These are phyloP conservation scores for Mimas tiliae DNA, from an alignment of 2,888 invertebrate species.

Conservation along the genomic window DNA sequence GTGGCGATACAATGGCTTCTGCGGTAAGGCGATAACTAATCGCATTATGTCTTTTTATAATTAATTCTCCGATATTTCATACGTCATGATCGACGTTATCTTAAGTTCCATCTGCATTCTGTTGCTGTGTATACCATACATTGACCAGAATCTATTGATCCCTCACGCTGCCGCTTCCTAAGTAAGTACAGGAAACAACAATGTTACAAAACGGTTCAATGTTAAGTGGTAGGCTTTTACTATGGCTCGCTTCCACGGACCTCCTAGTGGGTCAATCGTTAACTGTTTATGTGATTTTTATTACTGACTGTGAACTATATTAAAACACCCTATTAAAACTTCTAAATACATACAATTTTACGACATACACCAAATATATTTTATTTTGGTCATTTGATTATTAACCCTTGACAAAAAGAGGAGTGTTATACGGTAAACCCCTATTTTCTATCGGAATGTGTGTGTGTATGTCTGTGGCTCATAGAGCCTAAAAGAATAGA, in stretches of 20 bases:
- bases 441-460: no score
- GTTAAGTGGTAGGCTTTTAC: conserved; percentile 49
- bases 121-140: conserved; percentile 48
- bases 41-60: conserved; percentile 74
- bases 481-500: no score
- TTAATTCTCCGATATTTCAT: conserved; percentile 76
- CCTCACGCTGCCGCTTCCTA: conserved; percentile 36
- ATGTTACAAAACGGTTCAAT: conserved; percentile 45
- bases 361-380: conserved; percentile 10
- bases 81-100: conserved; percentile 72
- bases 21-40: conserved; percentile 70
- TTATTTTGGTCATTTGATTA: not conserved
- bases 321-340: conserved; percentile 59
- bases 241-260: conserved; percentile 59
- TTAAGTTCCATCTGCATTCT: conserved; percentile 61
- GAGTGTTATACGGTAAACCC: no score
- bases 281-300: conserved; percentile 75
- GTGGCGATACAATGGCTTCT: conserved; percentile 67
- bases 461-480: no score
- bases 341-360: conserved; percentile 26
- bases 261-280: conserved; percentile 73
- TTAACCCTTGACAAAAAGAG: no score
- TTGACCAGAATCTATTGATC: conserved; percentile 34
- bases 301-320: conserved; percentile 68
- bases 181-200: conserved; percentile 37